phyloP scores from a whole-genome alignment of 2,113 vertebrate species.

The Vicugna pacos region DNA sequence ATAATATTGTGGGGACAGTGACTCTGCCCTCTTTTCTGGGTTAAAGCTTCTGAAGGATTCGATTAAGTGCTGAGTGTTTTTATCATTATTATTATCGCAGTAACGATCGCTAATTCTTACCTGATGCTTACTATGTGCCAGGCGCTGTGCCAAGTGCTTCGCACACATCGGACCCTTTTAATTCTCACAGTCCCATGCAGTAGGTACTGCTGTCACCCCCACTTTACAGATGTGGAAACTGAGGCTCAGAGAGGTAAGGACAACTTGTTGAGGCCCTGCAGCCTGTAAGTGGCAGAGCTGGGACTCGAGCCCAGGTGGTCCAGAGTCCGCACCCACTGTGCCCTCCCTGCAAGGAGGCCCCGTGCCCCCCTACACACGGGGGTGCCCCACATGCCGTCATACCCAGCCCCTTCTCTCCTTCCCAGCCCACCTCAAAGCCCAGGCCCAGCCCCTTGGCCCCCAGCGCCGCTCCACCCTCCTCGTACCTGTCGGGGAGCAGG shows the following conservation, averaged over 20 bases:
- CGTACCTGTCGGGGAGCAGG: conserved; percentile 82
- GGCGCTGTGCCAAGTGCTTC: not conserved
- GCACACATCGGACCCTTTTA: not conserved
- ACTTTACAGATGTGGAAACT: not conserved
- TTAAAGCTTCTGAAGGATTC: not conserved
- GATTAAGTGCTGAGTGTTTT: no score
- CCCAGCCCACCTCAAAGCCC: not conserved
- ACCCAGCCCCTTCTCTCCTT: not conserved
- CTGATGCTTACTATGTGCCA: not conserved
- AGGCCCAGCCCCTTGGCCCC: accelerated
- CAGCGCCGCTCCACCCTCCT: not conserved
- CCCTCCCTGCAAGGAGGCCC: not conserved
- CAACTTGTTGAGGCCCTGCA: not conserved
- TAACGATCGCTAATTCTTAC: accelerated
- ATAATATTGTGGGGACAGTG: not conserved
- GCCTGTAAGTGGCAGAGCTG: not conserved
- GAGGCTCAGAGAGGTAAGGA: not conserved
- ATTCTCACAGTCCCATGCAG: not conserved
- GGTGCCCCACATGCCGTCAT: accelerated
- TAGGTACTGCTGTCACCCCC: not conserved
- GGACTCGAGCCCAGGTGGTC: not conserved
- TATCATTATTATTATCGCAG: accelerated
- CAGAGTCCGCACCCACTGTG: accelerated
- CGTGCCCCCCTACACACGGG: accelerated
- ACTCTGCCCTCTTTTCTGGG: not conserved